Base-by-base conservation (phyloP, 2,888 invertebrate genomes). In the Cyrtodaria siliqua region DNA sequence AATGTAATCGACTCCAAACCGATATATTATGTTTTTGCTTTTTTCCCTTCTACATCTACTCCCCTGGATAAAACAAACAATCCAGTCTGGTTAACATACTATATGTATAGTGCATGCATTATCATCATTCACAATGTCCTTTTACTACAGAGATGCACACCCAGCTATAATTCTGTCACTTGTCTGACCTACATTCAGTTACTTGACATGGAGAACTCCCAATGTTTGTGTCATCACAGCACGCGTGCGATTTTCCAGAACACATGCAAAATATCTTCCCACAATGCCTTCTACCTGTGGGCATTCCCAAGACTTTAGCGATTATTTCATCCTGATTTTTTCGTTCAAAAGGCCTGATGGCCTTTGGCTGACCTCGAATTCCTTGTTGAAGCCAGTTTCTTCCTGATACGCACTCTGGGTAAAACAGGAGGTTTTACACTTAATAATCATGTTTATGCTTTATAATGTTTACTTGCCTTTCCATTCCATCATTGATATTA, bases 321-420 rank as follows among this genome's bases (percentile, higher is more conserved):
- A 85, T 42, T 20, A 85, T 77, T 62, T 84, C 84, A 78, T 85
- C 85, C 55, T 82, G 80, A 72, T 74, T 84, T 79, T 85, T 85
- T 78, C 84, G 81, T 47, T 79, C 79, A 62, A 85, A 84, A 26
- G 85, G 85, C 69, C 80, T 70, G 33, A 85, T 75, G 50, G 63
- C 57, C 70, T 85, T 85, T 53, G 82, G 72, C 44, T 83, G 80
- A 63, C 85, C 85, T 72, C 72, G 59, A 24, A 85, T 84, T 53
- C 85, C 85, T 18, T 75, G 70, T 50, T 79, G 75, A 40, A 85
- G 59, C 81, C 80, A 81, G 63, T 83, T 82, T 50, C 57, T 47
- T 33, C 57, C 40, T 18, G 67, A 49, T 14, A n/a, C 33, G n/a
- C 38, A 40, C 40, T 53, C 53, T 27, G 55, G 9, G 33, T 33